Conservation (phyloP, 2,888 invertebrate species). For the Steromphala cineraria region DNA sequence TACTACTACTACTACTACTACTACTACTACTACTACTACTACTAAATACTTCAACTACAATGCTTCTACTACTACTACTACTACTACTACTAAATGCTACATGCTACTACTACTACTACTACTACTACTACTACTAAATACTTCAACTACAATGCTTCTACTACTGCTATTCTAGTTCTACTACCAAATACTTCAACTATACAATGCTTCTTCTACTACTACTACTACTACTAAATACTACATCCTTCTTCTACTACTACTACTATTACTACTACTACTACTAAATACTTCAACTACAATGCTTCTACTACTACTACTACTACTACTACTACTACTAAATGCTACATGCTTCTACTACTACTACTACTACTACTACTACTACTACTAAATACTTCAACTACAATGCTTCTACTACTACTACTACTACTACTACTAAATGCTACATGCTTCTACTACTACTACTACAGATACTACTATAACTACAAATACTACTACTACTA, state of each 20-base stretch:
- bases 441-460: too few relatives aligned
- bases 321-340: too few relatives aligned
- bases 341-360: background rate
- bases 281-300: background rate
- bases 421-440: too few relatives aligned
- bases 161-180: background rate
- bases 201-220: too few relatives aligned
- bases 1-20: background rate
- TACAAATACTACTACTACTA: too few relatives aligned
- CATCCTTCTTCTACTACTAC: background rate
- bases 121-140: background rate
- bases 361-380: background rate
- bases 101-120: background rate
- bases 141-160: too few relatives aligned
- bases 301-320: background rate
- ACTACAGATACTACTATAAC: too few relatives aligned
- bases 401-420: too few relatives aligned
- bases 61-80: background rate
- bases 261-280: background rate
- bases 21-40: background rate
- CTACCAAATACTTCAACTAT: background rate
- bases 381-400: too few relatives aligned
- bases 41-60: too few relatives aligned
- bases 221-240: too few relatives aligned
- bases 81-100: background rate